phyloP scores from a whole-genome alignment of 92 coral and sea anemone genomes.

The Porites cylindrica region DNA sequence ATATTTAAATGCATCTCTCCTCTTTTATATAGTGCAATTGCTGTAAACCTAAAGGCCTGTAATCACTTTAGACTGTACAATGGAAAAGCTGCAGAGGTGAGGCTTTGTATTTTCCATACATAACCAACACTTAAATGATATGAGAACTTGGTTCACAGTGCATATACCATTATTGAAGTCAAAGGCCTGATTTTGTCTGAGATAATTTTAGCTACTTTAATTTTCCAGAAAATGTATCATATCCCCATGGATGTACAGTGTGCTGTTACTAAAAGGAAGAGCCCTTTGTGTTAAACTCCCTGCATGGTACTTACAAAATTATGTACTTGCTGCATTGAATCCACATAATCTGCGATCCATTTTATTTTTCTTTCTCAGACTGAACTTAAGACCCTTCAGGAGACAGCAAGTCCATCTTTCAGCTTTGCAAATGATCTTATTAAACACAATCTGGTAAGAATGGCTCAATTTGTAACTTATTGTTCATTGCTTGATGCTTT shows the following conservation, averaged over 20 bases:
- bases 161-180: too few species aligned
- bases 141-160: too few species aligned
- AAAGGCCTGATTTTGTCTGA: too few species aligned
- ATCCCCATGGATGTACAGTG: too few species aligned
- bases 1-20: background rate
- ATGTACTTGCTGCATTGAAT: background rate
- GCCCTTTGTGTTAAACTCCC: too few species aligned
- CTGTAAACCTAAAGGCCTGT: constrained; percentile 98
- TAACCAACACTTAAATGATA: too few species aligned
- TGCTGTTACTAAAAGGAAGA: too few species aligned
- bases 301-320: too few species aligned
- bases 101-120: background rate
- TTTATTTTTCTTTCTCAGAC: constrained; percentile 55
- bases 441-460: constrained; percentile 93
- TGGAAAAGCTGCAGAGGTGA: constrained; percentile 98
- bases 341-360: background rate
- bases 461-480: background rate
- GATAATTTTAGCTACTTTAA: too few species aligned
- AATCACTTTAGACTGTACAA: constrained; percentile 98
- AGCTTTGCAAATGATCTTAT: constrained; percentile 96
- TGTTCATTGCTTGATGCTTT: too few species aligned
- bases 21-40: constrained; percentile 77
- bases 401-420: constrained; percentile 98
- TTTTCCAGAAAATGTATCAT: too few species aligned
- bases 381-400: constrained; percentile 93